Evolutionary conservation across 1,140 invertebrate species (phyloP), one percentile per base, ranked within the genome.

Genomic region (Aphelinus atriplicis): DNA sequence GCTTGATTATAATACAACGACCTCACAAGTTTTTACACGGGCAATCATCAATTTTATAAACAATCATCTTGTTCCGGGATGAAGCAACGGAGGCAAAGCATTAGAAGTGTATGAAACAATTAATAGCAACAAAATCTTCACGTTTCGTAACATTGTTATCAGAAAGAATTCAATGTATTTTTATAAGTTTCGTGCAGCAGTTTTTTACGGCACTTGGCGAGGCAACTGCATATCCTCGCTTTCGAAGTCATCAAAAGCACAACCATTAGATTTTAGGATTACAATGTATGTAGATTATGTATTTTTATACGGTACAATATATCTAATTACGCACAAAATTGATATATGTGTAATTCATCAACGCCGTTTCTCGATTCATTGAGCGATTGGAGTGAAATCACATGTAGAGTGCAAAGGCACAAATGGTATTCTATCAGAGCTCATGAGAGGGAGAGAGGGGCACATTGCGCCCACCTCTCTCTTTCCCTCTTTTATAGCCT

Each of bases 171-270:
- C 63, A 53, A 65, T 65, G n/a, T n/a, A 48, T 65, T 60, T 5
- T 26, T 50, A 6, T 65, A 65, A 50, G 48, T 65, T 42, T 65
- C 63, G 48, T 65, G 63, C 63, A 51, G 50, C 65, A 67, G 65
- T 67, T 51, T 56, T 2, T 42, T 55, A 55, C 65, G 51, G 65
- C 65, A 67, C 65, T 67, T 67, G 53, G 46, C 65, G 65, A 67
- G 65, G 65, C 50, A 42, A 65, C 43, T n/a, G 63, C 48, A 65
- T 43, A n/a, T 65, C 63, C 48, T 65, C n/a, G 9, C 47, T 7
- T 63, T 50, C n/a, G 50, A 67, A 45, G 5, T 55, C 65, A 67
- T 55, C 53, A 56, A 67, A 67, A 67, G 65, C 65, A 67, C 65
- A 67, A 67, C 65, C 65, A 5, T 67, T 61, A 2, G 42, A 61